Evolutionary conservation across 2,888 invertebrate species (phyloP).

Genomic region (Coleophora flavipennella): DNA sequence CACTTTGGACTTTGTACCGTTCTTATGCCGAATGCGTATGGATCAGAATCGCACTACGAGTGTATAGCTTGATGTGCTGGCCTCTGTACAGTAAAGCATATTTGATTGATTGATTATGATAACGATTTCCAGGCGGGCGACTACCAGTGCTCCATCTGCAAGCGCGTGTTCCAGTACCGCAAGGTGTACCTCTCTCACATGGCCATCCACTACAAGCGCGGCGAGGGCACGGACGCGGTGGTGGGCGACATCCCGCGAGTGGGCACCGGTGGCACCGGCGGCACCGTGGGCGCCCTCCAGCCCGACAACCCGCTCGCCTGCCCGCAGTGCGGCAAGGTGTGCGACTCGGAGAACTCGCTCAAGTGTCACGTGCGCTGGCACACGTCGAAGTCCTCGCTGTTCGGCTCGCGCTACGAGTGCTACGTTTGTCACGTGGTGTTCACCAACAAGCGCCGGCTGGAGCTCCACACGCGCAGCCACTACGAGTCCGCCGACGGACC

Average conservation of each 20-base stretch:
- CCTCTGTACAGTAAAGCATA: too few relatives aligned
- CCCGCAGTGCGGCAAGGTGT: conserved; percentile 56
- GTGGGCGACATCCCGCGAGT: too few relatives aligned
- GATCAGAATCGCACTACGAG: too few relatives aligned
- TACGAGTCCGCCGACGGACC: conserved; percentile 67
- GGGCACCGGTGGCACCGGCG: conserved; percentile 25
- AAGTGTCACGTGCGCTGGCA: conserved; percentile 62
- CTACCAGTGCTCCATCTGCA: conserved; percentile 65
- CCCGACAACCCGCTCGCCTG: conserved; percentile 53
- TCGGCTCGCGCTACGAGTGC: conserved; percentile 59
- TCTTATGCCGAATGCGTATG: too few relatives aligned
- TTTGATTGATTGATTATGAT: too few relatives aligned
- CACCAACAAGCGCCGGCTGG: conserved; percentile 56
- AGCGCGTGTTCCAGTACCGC: conserved; percentile 52
- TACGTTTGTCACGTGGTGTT: conserved; percentile 58
- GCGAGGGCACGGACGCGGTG: conserved; percentile 53
- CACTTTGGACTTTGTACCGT: too few relatives aligned
- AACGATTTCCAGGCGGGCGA: conserved; percentile 50
- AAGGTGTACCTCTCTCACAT: conserved; percentile 62
- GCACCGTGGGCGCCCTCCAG: conserved; percentile 21
- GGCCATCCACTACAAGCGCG: conserved; percentile 60
- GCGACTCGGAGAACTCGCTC: conserved; percentile 53
- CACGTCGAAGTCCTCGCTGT: conserved; percentile 51
- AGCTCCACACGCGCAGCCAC: conserved; percentile 60
- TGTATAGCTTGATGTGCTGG: too few relatives aligned